Evolutionary conservation across 2,888 invertebrate genomes (phyloP).

Genomic region (Tenthredo notha): DNA sequence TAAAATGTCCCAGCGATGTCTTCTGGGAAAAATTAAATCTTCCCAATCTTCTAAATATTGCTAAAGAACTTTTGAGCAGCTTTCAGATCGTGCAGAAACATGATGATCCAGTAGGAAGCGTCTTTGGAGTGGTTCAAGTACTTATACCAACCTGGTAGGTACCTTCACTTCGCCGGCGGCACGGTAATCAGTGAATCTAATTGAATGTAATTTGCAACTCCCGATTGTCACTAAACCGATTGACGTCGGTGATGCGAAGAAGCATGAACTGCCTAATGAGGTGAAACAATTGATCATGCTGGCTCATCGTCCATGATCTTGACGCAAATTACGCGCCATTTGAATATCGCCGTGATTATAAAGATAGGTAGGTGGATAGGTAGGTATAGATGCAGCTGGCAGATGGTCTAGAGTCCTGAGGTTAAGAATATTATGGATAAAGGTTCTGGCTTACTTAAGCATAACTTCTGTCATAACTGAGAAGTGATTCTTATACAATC

Average conservation of each 20-base stretch:
- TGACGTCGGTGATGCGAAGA: slow-evolving; percentile 37
- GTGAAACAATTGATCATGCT: slow-evolving; percentile 47
- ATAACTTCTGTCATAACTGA: not conserved
- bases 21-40: not conserved
- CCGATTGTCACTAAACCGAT: slow-evolving; percentile 41
- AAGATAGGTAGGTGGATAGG: not conserved
- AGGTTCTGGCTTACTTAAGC: not conserved
- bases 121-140: not conserved
- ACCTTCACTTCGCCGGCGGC: slow-evolving; percentile 29
- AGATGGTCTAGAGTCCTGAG: not conserved
- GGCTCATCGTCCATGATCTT: slow-evolving; percentile 42
- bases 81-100: not conserved
- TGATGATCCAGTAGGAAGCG: not conserved
- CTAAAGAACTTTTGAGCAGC: not conserved
- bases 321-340: slow-evolving; percentile 42
- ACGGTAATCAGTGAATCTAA: slow-evolving; percentile 48
- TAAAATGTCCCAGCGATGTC: not conserved
- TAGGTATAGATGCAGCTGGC: not conserved
- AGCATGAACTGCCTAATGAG: slow-evolving; percentile 45
- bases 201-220: slow-evolving; percentile 46
- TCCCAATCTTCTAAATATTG: not conserved
- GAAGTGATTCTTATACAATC: not conserved
- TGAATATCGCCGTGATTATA: slow-evolving; percentile 23
- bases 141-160: not conserved
- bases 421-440: not conserved